Percentiles rank a stretch among this genome's conserved stretches.
phyloP scores from a whole-genome alignment of 1,140 invertebrate genomes.

The Melipona quadrifasciata region DNA sequence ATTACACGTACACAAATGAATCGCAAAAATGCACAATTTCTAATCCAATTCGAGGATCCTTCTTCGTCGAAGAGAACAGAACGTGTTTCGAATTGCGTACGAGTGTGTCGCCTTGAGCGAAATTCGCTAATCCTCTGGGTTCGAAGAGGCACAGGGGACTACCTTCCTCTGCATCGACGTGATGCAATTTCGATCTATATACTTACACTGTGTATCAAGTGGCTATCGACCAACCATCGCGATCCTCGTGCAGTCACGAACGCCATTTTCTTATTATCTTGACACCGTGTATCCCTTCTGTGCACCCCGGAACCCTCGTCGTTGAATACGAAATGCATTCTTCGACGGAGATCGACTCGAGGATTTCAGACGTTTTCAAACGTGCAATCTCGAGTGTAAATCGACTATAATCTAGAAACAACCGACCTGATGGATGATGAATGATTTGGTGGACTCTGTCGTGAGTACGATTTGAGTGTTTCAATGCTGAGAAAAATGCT shows the following conservation, averaged over 20 bases:
- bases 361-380: background rate
- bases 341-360: background rate
- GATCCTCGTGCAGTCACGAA: background rate
- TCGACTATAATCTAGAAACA: background rate
- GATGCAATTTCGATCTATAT: background rate
- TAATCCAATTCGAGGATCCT: too few species aligned
- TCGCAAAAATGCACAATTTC: too few species aligned
- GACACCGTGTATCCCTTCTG: background rate
- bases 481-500: too few species aligned
- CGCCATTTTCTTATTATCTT: background rate
- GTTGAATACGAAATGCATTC: background rate
- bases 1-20: too few species aligned
- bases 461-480: too few species aligned
- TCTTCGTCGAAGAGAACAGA: too few species aligned
- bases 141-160: background rate
- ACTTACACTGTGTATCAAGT: background rate
- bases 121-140: background rate
- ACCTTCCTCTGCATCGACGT: background rate
- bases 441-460: background rate
- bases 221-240: background rate
- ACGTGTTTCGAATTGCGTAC: too few species aligned
- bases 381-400: background rate
- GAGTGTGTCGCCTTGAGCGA: background rate
- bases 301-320: background rate
- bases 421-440: background rate